Evolutionary conservation across 2,797 vertebrate genomes (phyloP).

Genomic region (Ptychobarbus kaznakovi): DNA sequence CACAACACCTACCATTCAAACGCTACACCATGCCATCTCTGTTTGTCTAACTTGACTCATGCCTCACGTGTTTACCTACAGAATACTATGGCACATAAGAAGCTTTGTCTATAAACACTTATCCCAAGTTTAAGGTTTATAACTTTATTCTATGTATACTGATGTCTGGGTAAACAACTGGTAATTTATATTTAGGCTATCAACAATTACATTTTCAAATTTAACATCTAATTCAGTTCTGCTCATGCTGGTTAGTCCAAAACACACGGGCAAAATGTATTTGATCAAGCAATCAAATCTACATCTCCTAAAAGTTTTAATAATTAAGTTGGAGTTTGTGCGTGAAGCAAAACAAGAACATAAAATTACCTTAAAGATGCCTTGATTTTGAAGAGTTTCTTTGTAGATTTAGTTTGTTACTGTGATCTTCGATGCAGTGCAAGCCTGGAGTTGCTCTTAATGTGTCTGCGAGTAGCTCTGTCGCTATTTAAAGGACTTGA

Average conservation of each 20-base stretch:
- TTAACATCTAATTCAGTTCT: background rate
- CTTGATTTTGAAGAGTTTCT: constrained; percentile 24
- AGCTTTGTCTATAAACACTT: background rate
- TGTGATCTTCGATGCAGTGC: constrained; percentile 22
- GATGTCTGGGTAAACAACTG: background rate
- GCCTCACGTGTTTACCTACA: constrained; percentile 12
- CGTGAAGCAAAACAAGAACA: background rate
- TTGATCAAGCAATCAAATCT: background rate
- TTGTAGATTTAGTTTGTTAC: constrained; percentile 4
- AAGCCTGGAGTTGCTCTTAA: constrained; percentile 32
- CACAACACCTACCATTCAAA: constrained; percentile 44
- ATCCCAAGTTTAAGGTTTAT: background rate
- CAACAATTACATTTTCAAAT: background rate
- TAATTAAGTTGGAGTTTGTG: background rate
- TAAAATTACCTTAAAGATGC: constrained; percentile 37
- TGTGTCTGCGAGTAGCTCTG: constrained; percentile 44
- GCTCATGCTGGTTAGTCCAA: background rate
- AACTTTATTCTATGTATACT: background rate
- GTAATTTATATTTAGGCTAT: background rate
- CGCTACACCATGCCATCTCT: constrained; percentile 2
- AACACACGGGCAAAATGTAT: background rate
- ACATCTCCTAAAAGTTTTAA: background rate
- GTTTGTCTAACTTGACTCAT: constrained; percentile 47
- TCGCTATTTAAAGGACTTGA: constrained; percentile 67
- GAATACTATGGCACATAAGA: background rate